phyloP scores from a whole-genome alignment of 2,113 vertebrate genomes.

The Semnornis frantzii region DNA sequence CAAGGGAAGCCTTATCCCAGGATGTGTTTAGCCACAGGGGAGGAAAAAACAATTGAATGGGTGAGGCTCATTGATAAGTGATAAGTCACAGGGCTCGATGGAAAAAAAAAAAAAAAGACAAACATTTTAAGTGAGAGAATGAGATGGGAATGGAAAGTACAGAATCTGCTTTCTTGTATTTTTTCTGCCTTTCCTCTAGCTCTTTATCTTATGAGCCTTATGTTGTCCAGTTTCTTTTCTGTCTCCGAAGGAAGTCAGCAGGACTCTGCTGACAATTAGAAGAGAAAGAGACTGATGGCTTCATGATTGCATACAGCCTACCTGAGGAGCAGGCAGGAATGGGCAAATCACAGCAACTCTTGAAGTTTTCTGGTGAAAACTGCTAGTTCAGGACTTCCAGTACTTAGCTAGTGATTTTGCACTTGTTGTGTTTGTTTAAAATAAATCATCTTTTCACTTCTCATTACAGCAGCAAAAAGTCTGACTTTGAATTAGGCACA shows the following conservation, averaged over 20 bases:
- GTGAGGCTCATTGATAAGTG: background rate
- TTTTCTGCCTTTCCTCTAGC: background rate
- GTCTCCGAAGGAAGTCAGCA: background rate
- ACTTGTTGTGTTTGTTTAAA: background rate
- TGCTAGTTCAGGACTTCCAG: background rate
- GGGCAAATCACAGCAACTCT: background rate
- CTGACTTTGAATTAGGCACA: background rate
- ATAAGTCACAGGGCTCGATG: background rate
- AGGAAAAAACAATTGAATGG: background rate
- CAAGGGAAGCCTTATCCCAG: background rate
- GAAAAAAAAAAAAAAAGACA: background rate
- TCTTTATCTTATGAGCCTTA: background rate
- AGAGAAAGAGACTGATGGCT: background rate
- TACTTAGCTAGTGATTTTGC: background rate
- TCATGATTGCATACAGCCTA: background rate
- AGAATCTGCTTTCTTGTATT: background rate
- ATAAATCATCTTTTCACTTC: background rate
- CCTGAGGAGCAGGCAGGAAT: background rate
- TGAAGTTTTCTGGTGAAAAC: background rate
- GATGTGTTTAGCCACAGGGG: background rate
- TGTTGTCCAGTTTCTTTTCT: background rate
- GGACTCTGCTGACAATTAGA: fast-evolving
- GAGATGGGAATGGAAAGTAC: background rate
- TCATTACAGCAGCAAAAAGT: background rate
- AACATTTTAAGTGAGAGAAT: background rate